Evolutionary conservation across 2,888 invertebrate genomes (phyloP).

Genomic region (Augiades crinisus): DNA sequence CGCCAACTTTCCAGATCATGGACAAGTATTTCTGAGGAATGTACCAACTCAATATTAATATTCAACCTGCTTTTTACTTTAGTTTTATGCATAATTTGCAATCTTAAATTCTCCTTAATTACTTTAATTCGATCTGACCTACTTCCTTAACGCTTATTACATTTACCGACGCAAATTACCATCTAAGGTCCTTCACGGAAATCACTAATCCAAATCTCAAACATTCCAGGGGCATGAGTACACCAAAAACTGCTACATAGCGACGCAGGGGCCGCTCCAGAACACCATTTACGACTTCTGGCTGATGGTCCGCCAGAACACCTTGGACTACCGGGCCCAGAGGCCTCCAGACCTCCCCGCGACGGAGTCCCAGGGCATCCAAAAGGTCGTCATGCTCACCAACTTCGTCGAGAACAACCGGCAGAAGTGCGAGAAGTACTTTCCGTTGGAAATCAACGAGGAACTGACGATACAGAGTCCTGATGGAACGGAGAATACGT

Average conservation of each 20-base stretch:
- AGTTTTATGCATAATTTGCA: no score
- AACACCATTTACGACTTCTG: constrained; percentile 96
- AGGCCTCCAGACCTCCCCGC: no score
- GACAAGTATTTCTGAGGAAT: no score
- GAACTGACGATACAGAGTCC: constrained; percentile 50
- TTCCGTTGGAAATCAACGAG: constrained; percentile 84
- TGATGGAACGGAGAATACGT: constrained; percentile 34
- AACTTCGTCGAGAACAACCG: constrained; percentile 91
- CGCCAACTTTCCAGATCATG: no score
- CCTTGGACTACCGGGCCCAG: constrained; percentile 46
- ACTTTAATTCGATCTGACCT: no score
- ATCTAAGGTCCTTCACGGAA: no score
- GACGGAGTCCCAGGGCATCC: constrained; percentile 46
- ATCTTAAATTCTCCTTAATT: no score
- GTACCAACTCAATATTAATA: no score
- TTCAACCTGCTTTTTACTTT: no score
- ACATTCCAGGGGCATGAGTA: constrained; percentile 91
- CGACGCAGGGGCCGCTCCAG: constrained; percentile 95
- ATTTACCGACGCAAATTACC: no score
- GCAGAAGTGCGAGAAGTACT: constrained; percentile 94
- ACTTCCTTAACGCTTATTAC: no score
- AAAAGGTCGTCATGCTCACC: constrained; percentile 94
- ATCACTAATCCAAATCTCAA: constrained; percentile 3
- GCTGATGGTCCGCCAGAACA: constrained; percentile 89
- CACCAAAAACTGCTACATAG: constrained; percentile 92